A percentile compares a stretch with the other conserved stretches of the same genome.
Conservation (phyloP, 2,113 vertebrate species). For the Muntiacus reevesi region DNA sequence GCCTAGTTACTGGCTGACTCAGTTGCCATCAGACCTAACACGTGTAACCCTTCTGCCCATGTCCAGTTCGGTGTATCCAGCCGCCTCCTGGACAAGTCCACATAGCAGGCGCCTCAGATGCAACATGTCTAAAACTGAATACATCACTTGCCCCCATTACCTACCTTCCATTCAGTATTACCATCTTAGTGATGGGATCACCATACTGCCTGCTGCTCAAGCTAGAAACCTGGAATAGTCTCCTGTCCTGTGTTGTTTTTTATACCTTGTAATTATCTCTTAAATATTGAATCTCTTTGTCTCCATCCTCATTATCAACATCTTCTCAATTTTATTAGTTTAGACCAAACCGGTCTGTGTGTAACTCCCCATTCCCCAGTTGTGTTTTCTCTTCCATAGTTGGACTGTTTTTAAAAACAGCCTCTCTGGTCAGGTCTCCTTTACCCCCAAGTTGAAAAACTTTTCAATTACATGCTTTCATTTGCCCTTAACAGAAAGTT, state of each 20-base stretch:
- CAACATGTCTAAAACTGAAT: neutral
- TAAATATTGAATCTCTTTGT: neutral
- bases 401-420: neutral
- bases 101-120: neutral
- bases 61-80: neutral
- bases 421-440: neutral
- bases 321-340: neutral
- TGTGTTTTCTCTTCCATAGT: neutral
- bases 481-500: neutral
- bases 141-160: neutral
- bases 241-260: neutral
- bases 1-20: neutral
- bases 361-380: neutral
- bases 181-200: neutral
- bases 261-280: neutral
- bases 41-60: neutral
- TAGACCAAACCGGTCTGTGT: neutral
- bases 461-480: neutral
- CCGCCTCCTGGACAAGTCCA: neutral
- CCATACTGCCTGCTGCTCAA: neutral
- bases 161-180: neutral
- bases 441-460: neutral
- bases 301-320: neutral
- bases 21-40: neutral
- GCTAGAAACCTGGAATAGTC: neutral